Evolutionary conservation across 2,888 invertebrate genomes (phyloP).

Genomic region (Trissonchulus sp.): DNA sequence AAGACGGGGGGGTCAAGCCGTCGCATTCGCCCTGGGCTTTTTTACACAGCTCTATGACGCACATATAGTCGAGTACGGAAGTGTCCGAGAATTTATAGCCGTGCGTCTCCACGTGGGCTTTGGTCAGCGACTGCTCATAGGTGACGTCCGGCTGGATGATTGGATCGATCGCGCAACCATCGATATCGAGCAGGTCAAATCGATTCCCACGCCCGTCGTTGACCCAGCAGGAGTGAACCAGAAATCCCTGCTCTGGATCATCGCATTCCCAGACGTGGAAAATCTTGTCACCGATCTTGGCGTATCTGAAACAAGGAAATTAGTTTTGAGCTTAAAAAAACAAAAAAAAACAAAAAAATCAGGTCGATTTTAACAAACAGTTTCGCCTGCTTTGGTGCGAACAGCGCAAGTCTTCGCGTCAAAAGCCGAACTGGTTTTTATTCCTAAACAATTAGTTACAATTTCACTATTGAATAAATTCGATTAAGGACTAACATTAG

Average conservation of each 20-base stretch:
- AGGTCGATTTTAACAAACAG: no score
- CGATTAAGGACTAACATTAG: no score
- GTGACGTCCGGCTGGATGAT: slow-evolving; percentile 46
- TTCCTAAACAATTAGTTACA: no score
- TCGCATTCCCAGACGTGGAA: slow-evolving; percentile 48
- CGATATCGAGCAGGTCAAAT: slow-evolving; percentile 46
- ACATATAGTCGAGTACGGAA: slow-evolving; percentile 45
- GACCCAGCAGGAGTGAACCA: slow-evolving; percentile 46
- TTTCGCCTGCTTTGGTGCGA: no score
- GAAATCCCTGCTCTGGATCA: slow-evolving; percentile 41
- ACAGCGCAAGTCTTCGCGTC: no score
- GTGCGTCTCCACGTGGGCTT: slow-evolving; percentile 45
- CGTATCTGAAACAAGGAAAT: slow-evolving; percentile 36
- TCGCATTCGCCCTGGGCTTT: slow-evolving; percentile 42
- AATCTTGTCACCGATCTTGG: slow-evolving; percentile 45
- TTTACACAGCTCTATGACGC: slow-evolving; percentile 46
- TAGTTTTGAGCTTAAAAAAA: no score
- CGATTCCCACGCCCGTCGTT: slow-evolving; percentile 45
- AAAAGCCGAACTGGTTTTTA: no score
- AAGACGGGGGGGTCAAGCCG: slow-evolving; percentile 43
- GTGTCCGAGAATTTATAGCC: slow-evolving; percentile 49
- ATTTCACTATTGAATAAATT: no score
- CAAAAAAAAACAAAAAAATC: no score
- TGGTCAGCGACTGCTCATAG: slow-evolving; percentile 37
- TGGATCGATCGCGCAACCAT: slow-evolving; percentile 47